phyloP scores from a whole-genome alignment of 2,797 vertebrate genomes.

The Ficedula albicollis region DNA sequence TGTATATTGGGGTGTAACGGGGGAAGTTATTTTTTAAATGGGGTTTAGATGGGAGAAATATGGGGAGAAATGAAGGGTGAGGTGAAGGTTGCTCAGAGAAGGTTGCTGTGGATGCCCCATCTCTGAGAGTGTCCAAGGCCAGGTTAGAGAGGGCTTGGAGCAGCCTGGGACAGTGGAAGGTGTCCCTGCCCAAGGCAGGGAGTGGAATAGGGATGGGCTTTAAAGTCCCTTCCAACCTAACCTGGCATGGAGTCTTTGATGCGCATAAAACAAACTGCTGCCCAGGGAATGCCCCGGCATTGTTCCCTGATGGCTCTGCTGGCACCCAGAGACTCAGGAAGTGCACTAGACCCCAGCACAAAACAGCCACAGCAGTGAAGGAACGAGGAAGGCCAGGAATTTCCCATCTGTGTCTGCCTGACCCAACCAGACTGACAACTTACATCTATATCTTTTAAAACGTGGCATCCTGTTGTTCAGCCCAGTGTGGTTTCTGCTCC shows the following conservation, averaged over 20 bases:
- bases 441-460: neutral
- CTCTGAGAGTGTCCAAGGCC: neutral
- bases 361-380: neutral
- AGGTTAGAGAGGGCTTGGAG: neutral
- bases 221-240: neutral
- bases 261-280: fast-evolving
- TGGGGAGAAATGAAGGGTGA: neutral
- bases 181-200: neutral
- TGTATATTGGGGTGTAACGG: neutral
- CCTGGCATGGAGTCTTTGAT: neutral
- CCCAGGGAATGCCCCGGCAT: fast-evolving
- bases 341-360: neutral
- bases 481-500: neutral
- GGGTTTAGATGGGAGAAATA: neutral
- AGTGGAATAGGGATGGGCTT: neutral
- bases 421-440: neutral
- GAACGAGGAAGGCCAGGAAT: neutral
- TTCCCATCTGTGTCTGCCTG: neutral
- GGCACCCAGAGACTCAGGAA: neutral
- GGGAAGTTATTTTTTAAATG: neutral
- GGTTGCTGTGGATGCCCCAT: neutral
- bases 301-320: neutral
- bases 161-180: neutral
- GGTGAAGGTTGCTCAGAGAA: neutral
- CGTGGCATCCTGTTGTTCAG: neutral